Base-by-base conservation (phyloP, 2,797 vertebrate species). In the Vespertilio murinus region DNA sequence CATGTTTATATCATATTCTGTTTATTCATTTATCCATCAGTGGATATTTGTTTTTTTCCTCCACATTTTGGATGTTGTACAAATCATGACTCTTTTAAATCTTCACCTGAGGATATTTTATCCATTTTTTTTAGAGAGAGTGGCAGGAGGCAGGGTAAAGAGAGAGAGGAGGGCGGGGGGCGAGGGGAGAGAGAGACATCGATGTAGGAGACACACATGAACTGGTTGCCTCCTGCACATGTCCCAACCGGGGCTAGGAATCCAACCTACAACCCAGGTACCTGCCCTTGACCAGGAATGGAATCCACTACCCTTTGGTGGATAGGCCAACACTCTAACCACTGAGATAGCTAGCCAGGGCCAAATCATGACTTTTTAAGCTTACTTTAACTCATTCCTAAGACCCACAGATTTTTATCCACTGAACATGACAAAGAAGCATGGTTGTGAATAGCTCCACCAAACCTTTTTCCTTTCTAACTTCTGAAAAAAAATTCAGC, bases 311-410 rank as follows among this genome's bases (percentile, higher is more conserved):
- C 17, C 2, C n/a, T 35, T 67, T 20, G 64, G 8, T 20, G 64
- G 8, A 17, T 33, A 67, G n/a, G 33, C 64, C 2, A 9, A 20
- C 8, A 33, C n/a, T 67, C 64, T 67, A 67, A 64, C 16, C 64
- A 67, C n/a, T 67, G n/a, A 67, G n/a, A 17, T n/a, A 67, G 18
- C 8, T 35, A 33, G 64, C n/a, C 33, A 33, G 17, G 18, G 64
- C n/a, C 38, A 83, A 89, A 59, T 93, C 38, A 75, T 70, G 79
- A 25, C 20, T 54, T 88, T 89, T 86, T n/a, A 91, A 92, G 5
- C 61, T 92, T 42, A 49, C n/a, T 92, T 78, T 84, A 52, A 71
- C 56, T 87, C 12, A 56, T 70, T 77, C 40, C 47, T 18, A 79
- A 69, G 20, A 70, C 12, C 14, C 35, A 83, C 2, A 87, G 35